Conservation (phyloP, 2,113 vertebrate genomes). For the Cochlearius cochlearius region DNA sequence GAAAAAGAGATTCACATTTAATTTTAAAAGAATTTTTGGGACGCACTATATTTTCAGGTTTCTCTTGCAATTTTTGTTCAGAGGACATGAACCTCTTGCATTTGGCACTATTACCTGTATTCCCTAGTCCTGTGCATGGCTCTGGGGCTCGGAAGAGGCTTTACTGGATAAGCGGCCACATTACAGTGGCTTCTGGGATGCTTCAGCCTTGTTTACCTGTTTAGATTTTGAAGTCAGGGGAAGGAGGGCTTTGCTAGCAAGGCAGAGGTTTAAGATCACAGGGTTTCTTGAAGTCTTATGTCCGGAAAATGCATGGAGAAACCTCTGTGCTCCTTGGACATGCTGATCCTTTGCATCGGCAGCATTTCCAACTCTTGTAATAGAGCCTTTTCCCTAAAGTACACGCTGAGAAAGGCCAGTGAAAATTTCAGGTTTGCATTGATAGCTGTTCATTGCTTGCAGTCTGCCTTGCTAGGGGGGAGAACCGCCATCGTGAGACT, state of each 20-base stretch:
- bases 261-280: not conserved
- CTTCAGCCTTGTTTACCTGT: not conserved
- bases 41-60: not conserved
- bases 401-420: not conserved
- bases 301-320: not conserved
- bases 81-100: not conserved
- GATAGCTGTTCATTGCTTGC: not conserved
- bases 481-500: rapidly evolving
- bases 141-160: not conserved
- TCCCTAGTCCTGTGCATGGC: not conserved
- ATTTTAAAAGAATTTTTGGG: not conserved
- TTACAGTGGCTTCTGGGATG: not conserved
- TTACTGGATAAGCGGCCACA: not conserved
- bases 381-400: not conserved
- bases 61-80: not conserved
- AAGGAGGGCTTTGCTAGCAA: not conserved
- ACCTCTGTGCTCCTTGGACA: not conserved
- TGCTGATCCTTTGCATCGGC: rapidly evolving
- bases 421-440: not conserved
- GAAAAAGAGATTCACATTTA: not conserved
- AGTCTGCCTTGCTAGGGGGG: not conserved
- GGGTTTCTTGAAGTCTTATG: not conserved
- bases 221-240: not conserved
- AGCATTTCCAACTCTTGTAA: not conserved
- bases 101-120: not conserved